Evolutionary conservation across 2,888 invertebrate genomes (phyloP), one percentile per base, ranked within the genome.

Genomic region (Agrochola circellaris): DNA sequence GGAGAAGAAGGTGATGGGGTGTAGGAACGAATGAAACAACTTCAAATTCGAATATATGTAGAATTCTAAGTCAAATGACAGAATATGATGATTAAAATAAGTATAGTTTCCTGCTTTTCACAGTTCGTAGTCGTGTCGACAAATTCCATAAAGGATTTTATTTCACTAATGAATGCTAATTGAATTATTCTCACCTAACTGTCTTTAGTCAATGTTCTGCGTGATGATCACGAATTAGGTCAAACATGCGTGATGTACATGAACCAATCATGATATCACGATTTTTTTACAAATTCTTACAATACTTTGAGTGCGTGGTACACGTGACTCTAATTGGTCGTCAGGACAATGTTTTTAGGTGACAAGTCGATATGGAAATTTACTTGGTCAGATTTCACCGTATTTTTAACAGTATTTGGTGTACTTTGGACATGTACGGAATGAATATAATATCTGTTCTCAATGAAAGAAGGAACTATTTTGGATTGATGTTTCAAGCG

Each of bases 221-320:
- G 71, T 77, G 64, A 73, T 72, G 51, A 75, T 83, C 79, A 88
- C 85, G 79, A 83, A 79, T 66, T 75, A 38, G 77, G 75, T 61
- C 56, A 77, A 62, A 73, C 71, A 72, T 66, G 71, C 82, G 84
- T 86, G 74, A 79, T 75, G 38, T 64, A 74, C 67, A 71, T 62
- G 61, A 67, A 51, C n/a, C 74, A 65, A 75, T 81, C 74, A 73
- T 26, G 69, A 64, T 66, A 77, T 84, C 86, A 87, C 87, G 84
- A 85, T 54, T 61, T 54, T 79, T 23, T 61, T 30, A 81, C 70
- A 70, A 75, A 11, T 67, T 45, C 30, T 61, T 51, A 74, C 69
- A 69, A 38, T 66, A 34, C 26, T 67, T 79, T 65, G 17, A 51
- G 45, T 74, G 51, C 51, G 60, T 71, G 38, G 34, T 60, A 75